Evolutionary conservation across 2,888 invertebrate genomes (phyloP).

Genomic region (Torymus aiolomorphi): DNA sequence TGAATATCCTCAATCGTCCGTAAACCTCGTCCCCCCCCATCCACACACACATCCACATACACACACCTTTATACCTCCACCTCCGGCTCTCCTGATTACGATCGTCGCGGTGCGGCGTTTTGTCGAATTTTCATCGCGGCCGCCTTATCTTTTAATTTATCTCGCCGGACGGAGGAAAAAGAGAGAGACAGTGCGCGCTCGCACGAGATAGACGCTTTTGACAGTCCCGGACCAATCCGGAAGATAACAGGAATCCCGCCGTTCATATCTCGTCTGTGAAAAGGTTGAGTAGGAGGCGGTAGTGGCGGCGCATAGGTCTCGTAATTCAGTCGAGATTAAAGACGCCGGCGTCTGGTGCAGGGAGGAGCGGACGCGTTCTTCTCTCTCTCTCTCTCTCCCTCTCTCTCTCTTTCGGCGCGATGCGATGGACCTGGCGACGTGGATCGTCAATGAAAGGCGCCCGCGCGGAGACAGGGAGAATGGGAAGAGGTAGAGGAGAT

Average conservation of each 20-base stretch:
- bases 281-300: slow-evolving; percentile 18
- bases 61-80: not conserved
- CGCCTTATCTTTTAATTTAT: slow-evolving; percentile 55
- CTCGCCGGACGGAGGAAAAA: slow-evolving; percentile 22
- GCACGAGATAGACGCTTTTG: slow-evolving; percentile 45
- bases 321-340: slow-evolving; percentile 57
- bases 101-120: slow-evolving; percentile 19
- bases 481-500: not conserved
- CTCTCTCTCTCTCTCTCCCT: not conserved
- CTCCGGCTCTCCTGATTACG: slow-evolving; percentile 21
- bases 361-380: not conserved
- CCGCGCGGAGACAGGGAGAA: not conserved
- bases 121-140: slow-evolving; percentile 48
- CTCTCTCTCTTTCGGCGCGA: slow-evolving; percentile 7
- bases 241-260: slow-evolving; percentile 48
- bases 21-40: slow-evolving; percentile 13
- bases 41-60: too few species aligned
- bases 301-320: slow-evolving; percentile 18
- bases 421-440: too few species aligned
- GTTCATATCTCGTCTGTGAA: slow-evolving; percentile 43
- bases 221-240: slow-evolving; percentile 49
- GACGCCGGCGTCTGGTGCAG: slow-evolving; percentile 32
- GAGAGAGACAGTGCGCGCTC: not conserved
- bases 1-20: slow-evolving; percentile 24
- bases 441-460: slow-evolving; percentile 40